Evolutionary conservation across 2,888 invertebrate species (phyloP), one percentile per base, ranked within the genome.

Genomic region (Zhuqinia jingwanae): DNA sequence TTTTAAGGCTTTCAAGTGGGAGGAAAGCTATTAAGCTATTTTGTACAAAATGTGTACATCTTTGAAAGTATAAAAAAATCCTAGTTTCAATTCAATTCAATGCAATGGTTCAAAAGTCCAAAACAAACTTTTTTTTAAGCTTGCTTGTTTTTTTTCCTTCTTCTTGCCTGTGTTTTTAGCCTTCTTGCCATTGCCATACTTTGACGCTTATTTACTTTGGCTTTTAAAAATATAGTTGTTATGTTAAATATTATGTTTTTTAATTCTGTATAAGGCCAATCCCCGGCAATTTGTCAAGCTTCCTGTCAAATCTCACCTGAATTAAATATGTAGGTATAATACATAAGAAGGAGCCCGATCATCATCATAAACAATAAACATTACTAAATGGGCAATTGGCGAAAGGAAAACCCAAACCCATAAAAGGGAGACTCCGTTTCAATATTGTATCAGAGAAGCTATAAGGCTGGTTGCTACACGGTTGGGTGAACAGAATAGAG

Each of bases 241-340:
- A n/a, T 53, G 5, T 17, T 8, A 56, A 17, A 53, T 17, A 53
- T 50, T 50, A 25, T 2, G 10, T 36, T 36, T 17, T 42, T 10
- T 30, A 15, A 42, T 42, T 10, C 20, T 20, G 20, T 68, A 68
- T 17, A 68, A 68, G 65, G 65, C 17, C 6, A n/a, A 5, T 17
- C 15, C 42, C 42, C 20, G 3, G 45, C 20, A 42, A 68, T 68
- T 42, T 68, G 65, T 68, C 65, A 68, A 42, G 65, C 65, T 68
- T 68, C 22, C 65, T 68, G 65, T 45, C 65, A 68, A 68, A 68
- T 36, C 36, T 36, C 8, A n/a, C n/a, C n/a, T n/a, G n/a, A n/a
- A n/a, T n/a, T n/a, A n/a, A n/a, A n/a, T n/a, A n/a, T n/a, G n/a
- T n/a, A n/a, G n/a, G n/a, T n/a, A n/a, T 36, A 36, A 36, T 6